Evolutionary conservation across 2,797 vertebrate genomes (phyloP).

Genomic region (Apogon talboti): DNA sequence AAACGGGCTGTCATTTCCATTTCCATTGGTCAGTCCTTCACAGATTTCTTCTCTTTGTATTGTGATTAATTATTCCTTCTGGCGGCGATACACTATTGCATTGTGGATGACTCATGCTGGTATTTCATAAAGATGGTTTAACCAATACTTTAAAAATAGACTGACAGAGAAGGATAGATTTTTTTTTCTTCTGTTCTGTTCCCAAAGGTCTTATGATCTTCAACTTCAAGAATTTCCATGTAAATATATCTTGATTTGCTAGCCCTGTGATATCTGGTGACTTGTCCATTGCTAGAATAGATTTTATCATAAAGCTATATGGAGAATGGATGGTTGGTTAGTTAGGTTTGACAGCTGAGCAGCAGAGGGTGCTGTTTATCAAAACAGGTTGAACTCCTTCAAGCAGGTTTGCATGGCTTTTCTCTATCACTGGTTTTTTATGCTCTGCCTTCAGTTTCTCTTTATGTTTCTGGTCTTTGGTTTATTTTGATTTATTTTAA

Average conservation of each 20-base stretch:
- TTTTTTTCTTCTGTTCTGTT: conserved; percentile 19
- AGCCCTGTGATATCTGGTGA: background rate
- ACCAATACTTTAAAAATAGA: conserved; percentile 25
- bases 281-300: conserved; percentile 24
- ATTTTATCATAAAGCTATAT: background rate
- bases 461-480: no score
- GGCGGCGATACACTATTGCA: conserved; percentile 21
- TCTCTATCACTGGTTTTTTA: background rate
- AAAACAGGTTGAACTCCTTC: conserved; percentile 35
- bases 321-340: background rate
- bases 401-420: conserved; percentile 2
- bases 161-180: background rate
- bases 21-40: conserved; percentile 24
- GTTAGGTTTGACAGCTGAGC: conserved; percentile 53
- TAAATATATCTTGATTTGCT: background rate
- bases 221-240: no score
- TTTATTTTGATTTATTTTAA: background rate
- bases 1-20: conserved; percentile 23
- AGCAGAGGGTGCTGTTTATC: conserved; percentile 81
- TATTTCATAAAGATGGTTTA: conserved; percentile 26
- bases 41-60: conserved; percentile 22
- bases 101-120: conserved; percentile 11
- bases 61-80: conserved; percentile 13
- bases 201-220: conserved; percentile 7
- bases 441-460: no score